Evolutionary conservation across 2,113 vertebrate genomes (phyloP), one percentile per base, ranked within the genome.

Genomic region (Anarhynchus alexandrinus): DNA sequence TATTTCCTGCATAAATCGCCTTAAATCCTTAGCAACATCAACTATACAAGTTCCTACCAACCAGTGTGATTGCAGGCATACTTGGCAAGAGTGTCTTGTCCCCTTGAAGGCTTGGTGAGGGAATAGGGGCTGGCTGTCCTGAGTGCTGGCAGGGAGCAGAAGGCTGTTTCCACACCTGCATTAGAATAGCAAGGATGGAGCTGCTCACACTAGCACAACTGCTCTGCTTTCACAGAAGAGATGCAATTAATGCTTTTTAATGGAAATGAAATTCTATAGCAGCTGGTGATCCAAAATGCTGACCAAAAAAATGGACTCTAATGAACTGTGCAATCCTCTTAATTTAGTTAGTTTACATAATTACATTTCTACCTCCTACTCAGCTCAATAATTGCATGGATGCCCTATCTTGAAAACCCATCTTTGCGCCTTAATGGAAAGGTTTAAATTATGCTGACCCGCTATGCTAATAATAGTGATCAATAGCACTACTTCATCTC

Each of bases 291-390:
- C 94, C 92, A 92, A 97, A 97, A 89, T 97, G 78, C 86, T 95
- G 92, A 96, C 92, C 95, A 96, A 94, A 94, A 94, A 89, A 97
- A 89, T 23, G 79, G 92, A 90, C 65, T 93, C 77, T 96, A 97
- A 97, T 97, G 97, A 97, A 92, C 95, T 95, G 83, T 97, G 89
- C 77, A 93, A 93, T 95, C 66, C n/a, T 95, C 76, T 96, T 96
- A 97, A 97, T 98, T 95, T 93, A 96, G 80, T 97, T 97, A 96
- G 90, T 90, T 96, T 96, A 93, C 95, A 96, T 97, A 98, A 97
- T 97, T 97, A 93, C 93, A 94, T 94, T 96, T 97, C 93, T 96
- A 86, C 96, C 93, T 96, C 96, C 97, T 96, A 96, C 94, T 95
- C 92, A 70, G 95, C 86, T 93, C 72, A 92, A 80, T 96, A 97